Conservation (phyloP, 2,888 invertebrate genomes). For the Hermodice carunculata region DNA sequence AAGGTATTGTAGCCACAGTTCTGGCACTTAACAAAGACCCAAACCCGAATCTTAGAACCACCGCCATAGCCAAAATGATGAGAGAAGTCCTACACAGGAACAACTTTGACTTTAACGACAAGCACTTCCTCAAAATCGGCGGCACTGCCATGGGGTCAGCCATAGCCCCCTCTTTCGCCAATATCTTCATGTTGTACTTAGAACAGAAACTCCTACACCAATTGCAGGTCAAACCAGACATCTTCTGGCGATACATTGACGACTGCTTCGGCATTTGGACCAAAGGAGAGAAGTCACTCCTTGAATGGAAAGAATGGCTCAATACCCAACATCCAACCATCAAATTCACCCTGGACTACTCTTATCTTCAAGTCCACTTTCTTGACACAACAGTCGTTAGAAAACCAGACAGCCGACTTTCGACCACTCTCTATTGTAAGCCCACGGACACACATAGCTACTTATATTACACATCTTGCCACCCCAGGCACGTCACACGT, state of each 20-base stretch:
- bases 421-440: not conserved
- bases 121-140: not conserved
- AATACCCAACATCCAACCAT: not conserved
- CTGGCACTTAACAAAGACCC: too few species aligned
- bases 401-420: not conserved
- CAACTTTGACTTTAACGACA: constrained; percentile 9
- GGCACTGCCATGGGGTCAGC: constrained; percentile 9
- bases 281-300: not conserved
- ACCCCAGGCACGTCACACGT: not conserved
- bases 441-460: constrained; percentile 1
- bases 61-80: not conserved
- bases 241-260: constrained; percentile 1
- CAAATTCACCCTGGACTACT: constrained; percentile 1
- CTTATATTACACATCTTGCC: not conserved
- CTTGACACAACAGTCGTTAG: not conserved
- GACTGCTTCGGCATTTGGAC: not conserved
- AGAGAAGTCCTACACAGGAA: not conserved
- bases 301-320: not conserved
- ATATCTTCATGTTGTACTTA: constrained; percentile 2
- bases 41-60: too few species aligned
- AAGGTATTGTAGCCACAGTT: too few species aligned
- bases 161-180: constrained; percentile 5
- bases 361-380: not conserved
- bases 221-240: not conserved
- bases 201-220: not conserved